These are phyloP conservation scores for Nineta flava DNA, from an alignment of 2,888 invertebrate species.

Conservation along the genomic window DNA sequence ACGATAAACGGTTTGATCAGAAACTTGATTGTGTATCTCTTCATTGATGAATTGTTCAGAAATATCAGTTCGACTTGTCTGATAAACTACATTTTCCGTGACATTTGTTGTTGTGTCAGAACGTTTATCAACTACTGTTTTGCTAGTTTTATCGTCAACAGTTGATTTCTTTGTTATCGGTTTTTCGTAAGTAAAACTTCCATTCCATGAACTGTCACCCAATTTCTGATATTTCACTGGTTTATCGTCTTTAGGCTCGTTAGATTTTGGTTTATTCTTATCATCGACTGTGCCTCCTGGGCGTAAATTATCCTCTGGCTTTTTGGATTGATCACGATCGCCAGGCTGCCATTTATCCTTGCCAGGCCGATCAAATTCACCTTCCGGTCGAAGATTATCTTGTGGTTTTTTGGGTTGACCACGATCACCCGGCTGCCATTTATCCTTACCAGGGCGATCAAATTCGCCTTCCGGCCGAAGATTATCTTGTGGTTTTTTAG, in stretches of 20 bases:
- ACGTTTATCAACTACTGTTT: slow-evolving; percentile 24
- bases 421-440: slow-evolving; percentile 30
- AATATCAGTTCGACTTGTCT: no score
- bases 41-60: no score
- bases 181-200: slow-evolving; percentile 13
- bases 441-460: slow-evolving; percentile 24
- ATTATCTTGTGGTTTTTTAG: slow-evolving; percentile 34
- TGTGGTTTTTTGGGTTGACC: slow-evolving; percentile 26
- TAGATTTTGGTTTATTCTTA: not conserved
- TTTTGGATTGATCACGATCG: slow-evolving; percentile 14
- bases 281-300: slow-evolving; percentile 34
- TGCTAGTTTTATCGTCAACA: slow-evolving; percentile 34
- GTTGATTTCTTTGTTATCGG: slow-evolving; percentile 25
- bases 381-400: slow-evolving; percentile 25
- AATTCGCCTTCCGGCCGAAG: slow-evolving; percentile 35
- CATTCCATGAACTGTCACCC: slow-evolving; percentile 11
- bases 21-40: no score
- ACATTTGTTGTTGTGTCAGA: no score
- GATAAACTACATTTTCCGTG: no score
- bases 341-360: slow-evolving; percentile 9
- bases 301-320: slow-evolving; percentile 38
- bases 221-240: slow-evolving; percentile 12
- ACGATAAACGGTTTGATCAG: no score
- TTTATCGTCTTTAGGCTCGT: slow-evolving; percentile 32
- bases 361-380: slow-evolving; percentile 20